Conservation (phyloP, 2,113 vertebrate species). For the Oryzias woworae region DNA sequence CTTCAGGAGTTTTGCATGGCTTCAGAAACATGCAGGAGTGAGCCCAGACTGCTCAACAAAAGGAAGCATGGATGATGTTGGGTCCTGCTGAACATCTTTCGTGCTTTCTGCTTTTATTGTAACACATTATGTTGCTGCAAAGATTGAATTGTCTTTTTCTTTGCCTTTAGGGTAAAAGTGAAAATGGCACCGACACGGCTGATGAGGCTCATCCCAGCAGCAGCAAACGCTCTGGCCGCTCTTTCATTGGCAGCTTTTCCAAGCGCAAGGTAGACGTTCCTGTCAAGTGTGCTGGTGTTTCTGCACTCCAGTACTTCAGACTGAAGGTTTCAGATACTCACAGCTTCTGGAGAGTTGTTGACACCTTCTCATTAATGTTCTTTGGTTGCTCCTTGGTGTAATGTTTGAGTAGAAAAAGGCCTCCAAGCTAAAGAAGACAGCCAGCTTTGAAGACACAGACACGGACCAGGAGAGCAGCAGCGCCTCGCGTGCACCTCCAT, state of each 20-base stretch:
- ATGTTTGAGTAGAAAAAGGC: conserved; percentile 84
- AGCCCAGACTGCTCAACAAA: no score
- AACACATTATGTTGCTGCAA: neutral
- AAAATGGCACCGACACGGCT: conserved; percentile 80
- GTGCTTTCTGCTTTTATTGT: neutral
- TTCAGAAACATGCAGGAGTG: no score
- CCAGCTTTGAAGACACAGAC: conserved; percentile 90
- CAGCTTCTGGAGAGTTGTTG: neutral
- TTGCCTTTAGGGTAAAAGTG: conserved; percentile 78
- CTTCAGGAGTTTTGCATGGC: no score
- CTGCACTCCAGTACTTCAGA: neutral
- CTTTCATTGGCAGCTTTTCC: conserved; percentile 87
- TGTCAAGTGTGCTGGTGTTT: neutral
- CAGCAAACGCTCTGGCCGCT: conserved; percentile 78
- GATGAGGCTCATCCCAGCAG: conserved; percentile 77
- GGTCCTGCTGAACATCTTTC: neutral
- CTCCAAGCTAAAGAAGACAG: conserved; percentile 84
- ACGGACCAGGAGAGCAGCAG: conserved; percentile 84
- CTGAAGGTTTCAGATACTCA: neutral
- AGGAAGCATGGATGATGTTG: no score
- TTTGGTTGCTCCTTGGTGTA: neutral
- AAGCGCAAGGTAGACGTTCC: conserved; percentile 84
- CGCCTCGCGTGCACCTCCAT: conserved; percentile 75
- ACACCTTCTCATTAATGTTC: neutral
- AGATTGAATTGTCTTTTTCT: neutral